Conservation (phyloP, 35 echinoderm and acorn worm species). For the Ptychodera flava region DNA sequence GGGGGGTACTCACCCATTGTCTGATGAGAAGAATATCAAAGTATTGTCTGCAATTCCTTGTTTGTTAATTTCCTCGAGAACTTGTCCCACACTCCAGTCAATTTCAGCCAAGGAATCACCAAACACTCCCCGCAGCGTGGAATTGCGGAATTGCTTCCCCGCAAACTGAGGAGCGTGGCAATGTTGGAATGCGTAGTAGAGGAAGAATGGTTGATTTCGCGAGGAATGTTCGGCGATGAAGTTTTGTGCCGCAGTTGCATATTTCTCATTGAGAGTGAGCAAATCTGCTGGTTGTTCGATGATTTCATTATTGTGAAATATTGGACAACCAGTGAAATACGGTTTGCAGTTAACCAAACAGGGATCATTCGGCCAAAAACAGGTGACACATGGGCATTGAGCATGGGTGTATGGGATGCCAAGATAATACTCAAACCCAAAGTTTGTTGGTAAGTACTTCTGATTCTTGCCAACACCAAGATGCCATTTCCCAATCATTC, state of each 20-base stretch:
- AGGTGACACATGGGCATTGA: slow-evolving; percentile 57
- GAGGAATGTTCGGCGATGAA: slow-evolving; percentile 40
- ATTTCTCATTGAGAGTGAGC: slow-evolving; percentile 37
- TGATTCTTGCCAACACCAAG: slow-evolving; percentile 70
- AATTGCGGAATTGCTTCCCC: slow-evolving; percentile 49
- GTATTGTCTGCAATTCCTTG: too few species aligned
- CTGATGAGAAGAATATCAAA: too few species aligned
- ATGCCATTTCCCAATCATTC: too few species aligned
- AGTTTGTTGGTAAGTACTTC: slow-evolving; percentile 46
- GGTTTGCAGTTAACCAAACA: slow-evolving; percentile 39
- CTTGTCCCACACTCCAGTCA: too few species aligned
- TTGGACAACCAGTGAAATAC: slow-evolving; percentile 28
- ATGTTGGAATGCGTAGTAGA: slow-evolving; percentile 71
- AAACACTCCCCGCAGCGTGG: slow-evolving; percentile 52
- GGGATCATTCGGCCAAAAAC: slow-evolving; percentile 58
- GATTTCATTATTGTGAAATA: slow-evolving; percentile 40
- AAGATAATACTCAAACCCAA: slow-evolving; percentile 61
- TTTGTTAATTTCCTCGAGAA: too few species aligned
- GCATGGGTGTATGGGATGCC: slow-evolving; percentile 68
- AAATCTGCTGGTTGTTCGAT: slow-evolving; percentile 70
- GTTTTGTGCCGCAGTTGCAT: slow-evolving; percentile 6
- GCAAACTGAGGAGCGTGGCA: slow-evolving; percentile 67
- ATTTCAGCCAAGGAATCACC: slow-evolving; percentile 58
- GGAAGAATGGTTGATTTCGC: slow-evolving; percentile 45
- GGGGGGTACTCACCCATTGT: too few species aligned